Base-by-base conservation (phyloP, 2,888 invertebrate genomes). In the Sminthurinus aureus region DNA sequence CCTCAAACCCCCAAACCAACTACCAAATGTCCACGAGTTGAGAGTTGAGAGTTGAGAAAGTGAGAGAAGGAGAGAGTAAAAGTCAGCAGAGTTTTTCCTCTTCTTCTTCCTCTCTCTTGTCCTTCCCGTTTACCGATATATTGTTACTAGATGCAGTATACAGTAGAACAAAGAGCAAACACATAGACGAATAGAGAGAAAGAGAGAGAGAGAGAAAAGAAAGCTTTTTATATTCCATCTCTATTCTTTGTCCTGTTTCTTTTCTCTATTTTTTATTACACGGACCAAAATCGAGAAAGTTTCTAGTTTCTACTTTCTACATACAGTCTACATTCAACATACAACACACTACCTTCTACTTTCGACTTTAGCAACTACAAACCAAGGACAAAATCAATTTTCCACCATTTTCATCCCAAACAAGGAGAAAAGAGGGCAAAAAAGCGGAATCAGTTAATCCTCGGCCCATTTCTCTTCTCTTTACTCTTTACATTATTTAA, bases 321-420 rank as follows among this genome's bases (percentile, higher is more conserved):
- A 4, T 38, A 4, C 15, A 15, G 58, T 58, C 15, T 58, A 58
- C 4, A 2, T 58, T 58, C 13, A 9, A 38, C 3, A 4, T 38
- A 4, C 38, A 4, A 38, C 38, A 4, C 6, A 4, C 6, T 38
- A 38, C 3, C 38, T 38, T 38, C 38, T 38, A 38, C 3, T 6
- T 38, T 38, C 38, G 1, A 38, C 1, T 6, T 38, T 38, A 38
- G 3, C 38, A 38, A 38, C 38, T 6, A 38, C 38, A 1, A 20
- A 69, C 20, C 69, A 69, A 22, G 69, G n/a, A 20, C 69, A 69
- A 69, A 69, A 69, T 69, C 69, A 69, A 69, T 69, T 69, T 69
- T 69, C 69, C 22, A 69, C 69, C 69, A 69, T 22, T 69, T 69
- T 69, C 69, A 69, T 22, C 69, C 20, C 58, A 18, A 58, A 1